Conservation (phyloP, 1,140 invertebrate genomes). For the Procambarus virginalis region DNA sequence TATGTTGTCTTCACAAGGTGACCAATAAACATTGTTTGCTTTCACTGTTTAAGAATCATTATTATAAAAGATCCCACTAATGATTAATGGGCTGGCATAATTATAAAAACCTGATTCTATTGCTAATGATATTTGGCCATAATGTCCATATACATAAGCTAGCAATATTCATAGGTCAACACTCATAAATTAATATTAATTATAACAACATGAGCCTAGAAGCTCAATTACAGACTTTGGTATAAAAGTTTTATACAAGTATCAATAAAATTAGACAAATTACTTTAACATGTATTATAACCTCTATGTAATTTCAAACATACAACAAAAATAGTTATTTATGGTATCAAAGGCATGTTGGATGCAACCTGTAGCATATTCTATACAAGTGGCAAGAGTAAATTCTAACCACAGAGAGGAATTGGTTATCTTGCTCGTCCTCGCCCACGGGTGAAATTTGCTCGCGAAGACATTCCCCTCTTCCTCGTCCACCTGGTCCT, state of each 20-base stretch:
- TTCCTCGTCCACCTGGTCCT: constrained; percentile 74
- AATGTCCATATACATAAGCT: no score
- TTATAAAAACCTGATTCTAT: no score
- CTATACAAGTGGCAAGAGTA: not conserved
- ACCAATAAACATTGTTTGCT: not conserved
- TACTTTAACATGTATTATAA: not conserved
- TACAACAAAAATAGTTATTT: constrained; percentile 7
- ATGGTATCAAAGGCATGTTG: not conserved
- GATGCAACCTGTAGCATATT: not conserved
- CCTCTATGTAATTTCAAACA: constrained; percentile 11
- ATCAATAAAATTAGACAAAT: constrained; percentile 3
- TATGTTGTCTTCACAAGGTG: not conserved
- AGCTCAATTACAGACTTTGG: constrained; percentile 3
- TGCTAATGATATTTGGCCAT: no score
- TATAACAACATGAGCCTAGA: not conserved
- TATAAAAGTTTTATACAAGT: not conserved
- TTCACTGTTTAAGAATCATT: no score
- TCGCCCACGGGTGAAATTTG: constrained; percentile 67
- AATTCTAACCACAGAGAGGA: not conserved
- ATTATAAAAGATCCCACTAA: no score
- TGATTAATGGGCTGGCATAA: no score
- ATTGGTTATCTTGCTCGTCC: constrained; percentile 70
- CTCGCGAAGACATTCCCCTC: constrained; percentile 52
- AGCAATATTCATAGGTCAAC: not conserved
- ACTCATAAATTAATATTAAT: not conserved